A percentile compares a stretch with the other conserved stretches of the same genome.
These are phyloP conservation scores for Campodea augens DNA, from an alignment of 1,140 invertebrate species.

Conservation along the genomic window DNA sequence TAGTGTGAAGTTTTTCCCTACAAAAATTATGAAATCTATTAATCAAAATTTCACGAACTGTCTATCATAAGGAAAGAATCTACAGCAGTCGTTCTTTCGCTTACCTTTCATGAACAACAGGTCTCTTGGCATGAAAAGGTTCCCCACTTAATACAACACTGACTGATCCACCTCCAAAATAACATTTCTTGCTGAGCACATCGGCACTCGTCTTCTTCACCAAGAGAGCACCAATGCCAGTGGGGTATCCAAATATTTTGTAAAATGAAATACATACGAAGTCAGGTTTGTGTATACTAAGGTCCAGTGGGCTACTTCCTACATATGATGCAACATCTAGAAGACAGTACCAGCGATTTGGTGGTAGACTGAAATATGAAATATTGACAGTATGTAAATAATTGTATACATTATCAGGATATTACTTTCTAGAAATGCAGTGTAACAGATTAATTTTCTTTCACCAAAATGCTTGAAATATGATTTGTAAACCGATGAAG, in stretches of 20 bases:
- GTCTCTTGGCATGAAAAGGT: conserved; percentile 45
- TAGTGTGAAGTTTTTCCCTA: too few species aligned
- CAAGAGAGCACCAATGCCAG: conserved; percentile 73
- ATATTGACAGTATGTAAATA: too few species aligned
- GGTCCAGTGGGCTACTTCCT: conserved; percentile 57
- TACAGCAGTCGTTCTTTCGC: too few species aligned
- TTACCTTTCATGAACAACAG: conserved; percentile 47
- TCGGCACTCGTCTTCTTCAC: conserved; percentile 44
- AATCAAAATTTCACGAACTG: too few species aligned
- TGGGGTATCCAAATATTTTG: conserved; percentile 96
- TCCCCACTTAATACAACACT: conserved; percentile 50
- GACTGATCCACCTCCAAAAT: conserved; percentile 85
- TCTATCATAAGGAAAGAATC: too few species aligned
- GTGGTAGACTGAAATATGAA: too few species aligned
- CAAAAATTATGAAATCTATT: too few species aligned
- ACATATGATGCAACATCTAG: conserved; percentile 72
- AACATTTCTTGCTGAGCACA: conserved; percentile 46
- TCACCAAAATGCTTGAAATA: conserved; percentile 11
- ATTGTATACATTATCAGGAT: too few species aligned
- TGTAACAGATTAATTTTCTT: neutral
- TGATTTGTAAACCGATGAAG: too few species aligned
- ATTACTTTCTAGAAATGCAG: too few species aligned
- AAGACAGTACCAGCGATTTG: conserved; percentile 63
- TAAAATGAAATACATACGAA: conserved; percentile 90
- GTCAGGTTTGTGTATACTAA: conserved; percentile 52